Evolutionary conservation across 2,888 invertebrate genomes (phyloP).

Genomic region (Druceiella hillmani): DNA sequence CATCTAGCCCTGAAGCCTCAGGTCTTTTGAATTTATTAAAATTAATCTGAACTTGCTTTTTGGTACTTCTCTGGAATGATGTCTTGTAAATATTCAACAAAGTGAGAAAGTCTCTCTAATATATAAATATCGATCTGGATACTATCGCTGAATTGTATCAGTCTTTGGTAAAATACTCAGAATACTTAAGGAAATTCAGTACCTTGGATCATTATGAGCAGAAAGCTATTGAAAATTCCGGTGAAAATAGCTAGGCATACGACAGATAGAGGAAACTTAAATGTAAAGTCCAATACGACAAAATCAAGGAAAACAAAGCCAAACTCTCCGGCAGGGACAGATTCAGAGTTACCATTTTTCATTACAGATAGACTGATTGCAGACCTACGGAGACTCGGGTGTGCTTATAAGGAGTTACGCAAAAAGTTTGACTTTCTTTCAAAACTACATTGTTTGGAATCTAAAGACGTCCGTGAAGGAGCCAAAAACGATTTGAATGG

Average conservation of each 20-base stretch:
- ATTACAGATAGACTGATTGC: slow-evolving; percentile 11
- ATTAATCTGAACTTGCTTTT: slow-evolving; percentile 16
- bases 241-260: too few species aligned
- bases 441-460: neutral
- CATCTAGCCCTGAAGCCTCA: slow-evolving; percentile 19
- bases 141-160: slow-evolving; percentile 16
- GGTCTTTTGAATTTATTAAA: slow-evolving; percentile 17
- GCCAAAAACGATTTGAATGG: too few species aligned
- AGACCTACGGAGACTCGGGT: slow-evolving; percentile 9
- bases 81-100: slow-evolving; percentile 18
- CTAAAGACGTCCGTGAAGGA: neutral
- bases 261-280: slow-evolving; percentile 10
- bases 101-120: slow-evolving; percentile 16
- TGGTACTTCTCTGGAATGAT: slow-evolving; percentile 17
- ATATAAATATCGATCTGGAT: slow-evolving; percentile 15
- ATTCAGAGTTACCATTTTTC: slow-evolving; percentile 10
- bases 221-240: slow-evolving; percentile 9
- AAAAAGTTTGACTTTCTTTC: slow-evolving; percentile 3
- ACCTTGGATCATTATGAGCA: slow-evolving; percentile 10
- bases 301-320: slow-evolving; percentile 14
- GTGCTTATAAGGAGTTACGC: slow-evolving; percentile 9
- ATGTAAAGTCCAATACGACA: slow-evolving; percentile 10
- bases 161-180: slow-evolving; percentile 10
- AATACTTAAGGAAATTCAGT: slow-evolving; percentile 7
- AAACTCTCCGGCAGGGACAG: slow-evolving; percentile 6